phyloP scores from a whole-genome alignment of 2,888 invertebrate species.

The Aphodius sticticus region DNA sequence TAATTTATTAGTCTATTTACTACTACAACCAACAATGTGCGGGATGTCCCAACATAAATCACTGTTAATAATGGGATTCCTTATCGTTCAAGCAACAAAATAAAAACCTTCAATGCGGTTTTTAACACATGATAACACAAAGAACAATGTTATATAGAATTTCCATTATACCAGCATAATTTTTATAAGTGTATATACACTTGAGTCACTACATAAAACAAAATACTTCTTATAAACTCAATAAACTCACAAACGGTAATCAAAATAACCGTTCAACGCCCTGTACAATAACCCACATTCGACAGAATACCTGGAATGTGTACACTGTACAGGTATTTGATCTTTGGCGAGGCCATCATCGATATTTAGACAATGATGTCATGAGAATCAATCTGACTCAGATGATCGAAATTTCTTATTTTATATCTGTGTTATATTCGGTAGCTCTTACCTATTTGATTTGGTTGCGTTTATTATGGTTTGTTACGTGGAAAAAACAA shows the following conservation, averaged over 20 bases:
- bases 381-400: not conserved
- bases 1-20: no score
- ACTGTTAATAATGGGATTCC: no score
- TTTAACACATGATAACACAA: no score
- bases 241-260: no score
- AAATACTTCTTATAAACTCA: no score
- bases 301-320: not conserved
- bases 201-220: not conserved
- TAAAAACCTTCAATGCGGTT: no score
- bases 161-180: no score
- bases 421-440: not conserved
- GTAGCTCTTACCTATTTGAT: not conserved
- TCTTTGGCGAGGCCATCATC: not conserved
- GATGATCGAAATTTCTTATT: not conserved
- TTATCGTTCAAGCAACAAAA: no score
- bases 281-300: not conserved
- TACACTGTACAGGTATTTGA: not conserved
- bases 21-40: no score
- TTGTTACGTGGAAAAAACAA: not conserved
- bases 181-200: not conserved
- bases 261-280: not conserved
- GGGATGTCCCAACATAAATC: no score
- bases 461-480: not conserved
- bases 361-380: not conserved
- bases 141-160: no score